phyloP scores from a whole-genome alignment of 2,113 vertebrate species.

The Catharus minimus region DNA sequence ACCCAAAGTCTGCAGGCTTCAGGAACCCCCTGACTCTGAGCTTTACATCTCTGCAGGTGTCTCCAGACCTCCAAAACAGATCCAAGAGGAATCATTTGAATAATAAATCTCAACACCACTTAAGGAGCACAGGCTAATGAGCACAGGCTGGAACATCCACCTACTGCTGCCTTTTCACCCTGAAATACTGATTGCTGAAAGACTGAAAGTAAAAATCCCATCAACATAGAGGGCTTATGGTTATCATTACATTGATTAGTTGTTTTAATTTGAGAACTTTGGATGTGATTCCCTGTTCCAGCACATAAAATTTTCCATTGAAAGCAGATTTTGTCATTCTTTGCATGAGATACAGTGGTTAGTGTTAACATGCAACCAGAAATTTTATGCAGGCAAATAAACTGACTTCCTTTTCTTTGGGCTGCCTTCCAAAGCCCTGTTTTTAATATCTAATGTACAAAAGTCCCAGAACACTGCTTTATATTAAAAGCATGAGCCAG shows the following conservation, averaged over 20 bases:
- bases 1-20: not conserved
- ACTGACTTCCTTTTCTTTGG: constrained; percentile 63
- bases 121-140: not conserved
- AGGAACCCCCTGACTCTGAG: not conserved
- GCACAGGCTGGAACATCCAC: not conserved
- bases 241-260: constrained; percentile 63
- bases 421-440: constrained; percentile 56
- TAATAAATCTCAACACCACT: not conserved
- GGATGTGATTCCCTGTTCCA: constrained; percentile 43
- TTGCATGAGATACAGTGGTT: constrained; percentile 66
- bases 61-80: not conserved
- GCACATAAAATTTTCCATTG: constrained; percentile 66
- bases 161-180: not conserved
- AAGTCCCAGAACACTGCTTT: constrained; percentile 48
- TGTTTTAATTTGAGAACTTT: constrained; percentile 63
- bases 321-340: constrained; percentile 66
- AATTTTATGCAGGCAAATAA: constrained; percentile 69
- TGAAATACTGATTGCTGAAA: constrained; percentile 27
- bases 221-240: constrained; percentile 33
- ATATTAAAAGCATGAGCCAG: constrained; percentile 54
- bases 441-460: constrained; percentile 65
- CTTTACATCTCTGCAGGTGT: not conserved
- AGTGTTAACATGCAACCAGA: constrained; percentile 71
- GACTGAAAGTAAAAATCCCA: constrained; percentile 13
- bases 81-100: not conserved